Evolutionary conservation across 2,888 invertebrate species (phyloP).

Genomic region (Acanthopleura granulata): DNA sequence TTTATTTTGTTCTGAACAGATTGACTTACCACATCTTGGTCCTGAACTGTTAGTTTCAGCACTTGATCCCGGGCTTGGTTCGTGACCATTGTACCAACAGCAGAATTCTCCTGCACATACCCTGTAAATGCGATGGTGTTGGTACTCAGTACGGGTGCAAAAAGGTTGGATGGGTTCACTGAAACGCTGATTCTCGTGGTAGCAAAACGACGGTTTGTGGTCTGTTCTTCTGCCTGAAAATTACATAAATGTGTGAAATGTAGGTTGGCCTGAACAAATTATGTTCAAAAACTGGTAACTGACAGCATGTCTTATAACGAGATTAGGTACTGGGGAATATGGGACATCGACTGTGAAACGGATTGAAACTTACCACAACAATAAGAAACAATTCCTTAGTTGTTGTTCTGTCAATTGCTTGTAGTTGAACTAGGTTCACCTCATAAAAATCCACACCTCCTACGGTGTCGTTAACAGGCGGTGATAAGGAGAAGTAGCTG

Average conservation of each 20-base stretch:
- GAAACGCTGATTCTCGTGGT: slow-evolving; percentile 44
- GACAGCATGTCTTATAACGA: too few relatives aligned
- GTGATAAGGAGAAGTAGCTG: too few relatives aligned
- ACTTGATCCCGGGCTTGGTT: slow-evolving; percentile 25
- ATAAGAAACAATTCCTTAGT: slow-evolving; percentile 22
- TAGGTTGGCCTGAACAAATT: not conserved
- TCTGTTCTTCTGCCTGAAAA: slow-evolving; percentile 44
- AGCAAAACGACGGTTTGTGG: slow-evolving; percentile 35
- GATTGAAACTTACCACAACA: slow-evolving; percentile 27
- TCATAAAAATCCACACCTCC: slow-evolving; percentile 32
- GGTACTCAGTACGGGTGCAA: slow-evolving; percentile 43
- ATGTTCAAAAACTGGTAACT: too few relatives aligned
- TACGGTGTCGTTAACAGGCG: too few relatives aligned
- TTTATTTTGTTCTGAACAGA: too few relatives aligned
- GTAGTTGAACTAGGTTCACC: slow-evolving; percentile 30
- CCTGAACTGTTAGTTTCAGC: slow-evolving; percentile 43
- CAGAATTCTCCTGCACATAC: slow-evolving; percentile 50
- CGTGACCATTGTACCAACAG: slow-evolving; percentile 40
- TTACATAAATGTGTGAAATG: not conserved
- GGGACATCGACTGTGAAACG: too few relatives aligned
- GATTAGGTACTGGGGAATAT: too few relatives aligned
- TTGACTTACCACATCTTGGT: slow-evolving; percentile 54
- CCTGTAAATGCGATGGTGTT: slow-evolving; percentile 33
- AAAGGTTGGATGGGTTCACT: slow-evolving; percentile 45
- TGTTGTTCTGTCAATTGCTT: slow-evolving; percentile 31